Evolutionary conservation across 64 coral and sea anemone genomes (phyloP), one percentile per base, ranked within the genome.

Genomic region (Platygyra sinensis): DNA sequence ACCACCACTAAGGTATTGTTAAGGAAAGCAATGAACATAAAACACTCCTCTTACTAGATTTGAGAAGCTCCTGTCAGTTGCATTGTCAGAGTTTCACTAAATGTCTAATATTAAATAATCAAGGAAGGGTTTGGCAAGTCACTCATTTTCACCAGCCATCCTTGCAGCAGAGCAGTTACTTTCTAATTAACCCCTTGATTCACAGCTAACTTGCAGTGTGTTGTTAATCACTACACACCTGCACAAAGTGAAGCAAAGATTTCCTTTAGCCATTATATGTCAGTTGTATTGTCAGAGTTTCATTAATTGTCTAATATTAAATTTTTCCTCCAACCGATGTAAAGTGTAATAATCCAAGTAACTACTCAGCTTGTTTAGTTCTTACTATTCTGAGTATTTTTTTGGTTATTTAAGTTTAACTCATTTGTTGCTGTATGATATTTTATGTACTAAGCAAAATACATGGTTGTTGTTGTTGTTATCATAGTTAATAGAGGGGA

Each of bases 1-100:
- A 96, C 94, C 22, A 96, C 94, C 91, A 96, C 94, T 96, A 52
- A 46, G 42, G 7, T 46, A 46, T 61, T 31, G 78, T 92, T 85
- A 92, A 91, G 89, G 89, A 92, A 88, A 49, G 19, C 5, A 67
- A 22, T 19, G 29, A 12, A 20, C 13, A 11, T 22, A n/a, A 25
- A 78, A 9, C n/a, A 78, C 24, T 50, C 18, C 19, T 39, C 29
- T 50, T 42, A n/a, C n/a, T n/a, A n/a, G n/a, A n/a, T n/a, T n/a
- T n/a, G n/a, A n/a, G n/a, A n/a, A n/a, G n/a, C n/a, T n/a, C n/a
- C n/a, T n/a, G n/a, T n/a, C n/a, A n/a, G n/a, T n/a, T 39, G 38
- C 5, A 39, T 39, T 39, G 38, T 39, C 38, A 39, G 38, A 3
- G 5, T 39, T 64, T 22, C n/a, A n/a, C n/a, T n/a, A n/a, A n/a